These are phyloP conservation scores for Thumatha senex DNA, from an alignment of 2,888 invertebrate species.

Conservation along the genomic window DNA sequence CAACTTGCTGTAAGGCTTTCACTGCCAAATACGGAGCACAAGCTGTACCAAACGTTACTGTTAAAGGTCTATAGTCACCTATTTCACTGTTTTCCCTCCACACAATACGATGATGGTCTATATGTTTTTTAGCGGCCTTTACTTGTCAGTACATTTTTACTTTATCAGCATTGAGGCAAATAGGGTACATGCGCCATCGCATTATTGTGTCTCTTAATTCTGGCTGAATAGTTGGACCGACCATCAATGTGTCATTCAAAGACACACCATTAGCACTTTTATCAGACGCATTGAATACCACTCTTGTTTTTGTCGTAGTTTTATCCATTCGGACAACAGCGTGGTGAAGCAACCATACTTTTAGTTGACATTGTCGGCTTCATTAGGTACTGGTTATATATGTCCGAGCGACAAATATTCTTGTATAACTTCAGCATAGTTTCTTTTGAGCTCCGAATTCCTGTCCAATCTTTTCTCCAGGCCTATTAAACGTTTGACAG, in stretches of 20 bases:
- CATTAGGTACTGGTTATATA: background rate
- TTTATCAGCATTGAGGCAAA: constrained; percentile 34
- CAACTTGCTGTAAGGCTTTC: constrained; percentile 3
- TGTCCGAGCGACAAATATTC: background rate
- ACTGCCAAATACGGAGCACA: constrained; percentile 17
- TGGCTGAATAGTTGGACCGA: constrained; percentile 28
- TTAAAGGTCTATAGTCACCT: constrained; percentile 12
- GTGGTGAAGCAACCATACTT: constrained; percentile 37
- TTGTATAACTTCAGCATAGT: background rate
- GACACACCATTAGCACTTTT: constrained; percentile 13
- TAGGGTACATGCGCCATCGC: constrained; percentile 27
- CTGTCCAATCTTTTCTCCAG: too few relatives aligned
- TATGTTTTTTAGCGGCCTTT: constrained; percentile 14
- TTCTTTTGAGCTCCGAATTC: background rate
- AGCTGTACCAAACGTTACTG: constrained; percentile 24
- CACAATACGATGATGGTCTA: constrained; percentile 9
- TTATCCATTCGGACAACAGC: constrained; percentile 29
- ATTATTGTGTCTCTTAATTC: constrained; percentile 34
- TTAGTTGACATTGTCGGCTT: background rate
- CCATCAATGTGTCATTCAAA: constrained; percentile 32
- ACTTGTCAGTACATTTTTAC: constrained; percentile 38
- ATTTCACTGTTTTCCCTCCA: constrained; percentile 6
- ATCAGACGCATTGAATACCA: constrained; percentile 24
- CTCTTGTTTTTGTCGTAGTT: constrained; percentile 27
- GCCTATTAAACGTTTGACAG: too few relatives aligned